phyloP scores from a whole-genome alignment of 2,113 vertebrate species.

The Microcebus jonahi region DNA sequence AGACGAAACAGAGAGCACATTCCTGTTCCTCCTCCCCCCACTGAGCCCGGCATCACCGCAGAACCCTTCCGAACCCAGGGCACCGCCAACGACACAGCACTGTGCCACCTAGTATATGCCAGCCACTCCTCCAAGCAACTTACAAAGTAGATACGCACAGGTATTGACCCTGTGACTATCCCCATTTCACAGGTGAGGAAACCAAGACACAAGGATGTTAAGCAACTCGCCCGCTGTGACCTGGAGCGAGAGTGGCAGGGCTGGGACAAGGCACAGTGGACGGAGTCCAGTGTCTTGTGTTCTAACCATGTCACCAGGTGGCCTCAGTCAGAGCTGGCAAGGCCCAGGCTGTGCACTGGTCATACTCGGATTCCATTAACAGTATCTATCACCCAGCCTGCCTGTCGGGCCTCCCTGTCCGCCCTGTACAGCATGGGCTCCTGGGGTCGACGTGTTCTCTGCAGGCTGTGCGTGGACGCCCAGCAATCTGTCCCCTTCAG shows the following conservation, averaged over 20 bases:
- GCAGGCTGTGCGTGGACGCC: background rate
- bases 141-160: accelerated
- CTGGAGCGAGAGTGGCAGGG: accelerated
- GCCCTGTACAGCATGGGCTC: accelerated
- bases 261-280: accelerated
- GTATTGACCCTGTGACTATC: accelerated
- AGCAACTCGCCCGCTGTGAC: background rate
- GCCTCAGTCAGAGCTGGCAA: background rate
- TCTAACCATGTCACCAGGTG: background rate
- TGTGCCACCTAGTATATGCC: accelerated
- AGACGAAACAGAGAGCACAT: too few species aligned
- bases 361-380: background rate
- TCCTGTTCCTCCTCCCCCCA: background rate
- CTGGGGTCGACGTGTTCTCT: background rate
- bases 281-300: too few species aligned
- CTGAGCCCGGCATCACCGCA: accelerated
- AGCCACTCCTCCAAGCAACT: accelerated
- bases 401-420: background rate
- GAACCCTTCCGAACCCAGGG: background rate
- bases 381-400: background rate
- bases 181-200: background rate
- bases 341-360: accelerated
- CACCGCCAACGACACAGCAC: accelerated
- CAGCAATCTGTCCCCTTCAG: background rate
- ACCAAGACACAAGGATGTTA: background rate